phyloP scores from a whole-genome alignment of 2,888 invertebrate species.

The Dusona sp. region DNA sequence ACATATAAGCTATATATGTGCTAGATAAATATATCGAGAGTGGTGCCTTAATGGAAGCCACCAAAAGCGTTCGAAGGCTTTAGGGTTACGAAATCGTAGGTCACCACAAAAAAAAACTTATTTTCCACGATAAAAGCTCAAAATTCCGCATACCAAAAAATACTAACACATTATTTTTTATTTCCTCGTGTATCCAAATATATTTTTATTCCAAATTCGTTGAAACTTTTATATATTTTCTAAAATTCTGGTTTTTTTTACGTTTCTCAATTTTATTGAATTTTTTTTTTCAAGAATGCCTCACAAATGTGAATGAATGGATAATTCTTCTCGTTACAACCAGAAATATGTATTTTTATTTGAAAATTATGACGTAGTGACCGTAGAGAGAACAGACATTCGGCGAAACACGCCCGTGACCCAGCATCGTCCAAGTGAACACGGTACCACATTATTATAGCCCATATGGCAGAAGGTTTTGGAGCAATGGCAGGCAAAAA shows the following conservation, averaged over 20 bases:
- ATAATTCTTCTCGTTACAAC: background rate
- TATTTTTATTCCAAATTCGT: background rate
- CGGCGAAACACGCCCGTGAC: slow-evolving; percentile 61
- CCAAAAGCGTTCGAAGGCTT: slow-evolving; percentile 24
- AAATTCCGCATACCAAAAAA: background rate
- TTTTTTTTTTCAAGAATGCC: background rate
- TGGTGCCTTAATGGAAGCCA: slow-evolving; percentile 33
- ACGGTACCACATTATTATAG: slow-evolving; percentile 9
- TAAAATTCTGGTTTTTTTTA: no score
- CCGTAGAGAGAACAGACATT: slow-evolving; percentile 19
- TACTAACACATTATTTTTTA: background rate
- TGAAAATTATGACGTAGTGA: background rate
- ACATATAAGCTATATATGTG: no score
- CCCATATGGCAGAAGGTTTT: slow-evolving; percentile 4
- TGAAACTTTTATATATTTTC: no score
- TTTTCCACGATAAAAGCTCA: background rate
- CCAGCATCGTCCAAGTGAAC: slow-evolving; percentile 28
- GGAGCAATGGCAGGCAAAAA: slow-evolving; percentile 10
- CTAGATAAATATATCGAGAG: slow-evolving; percentile 41
- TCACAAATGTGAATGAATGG: background rate
- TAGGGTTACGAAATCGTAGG: slow-evolving; percentile 67
- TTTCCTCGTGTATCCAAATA: background rate
- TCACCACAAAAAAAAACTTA: background rate
- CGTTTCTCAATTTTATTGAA: background rate
- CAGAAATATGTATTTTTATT: background rate